Evolutionary conservation across 1,140 invertebrate species (phyloP), one percentile per base, ranked within the genome.

Genomic region (Radopholus similis): DNA sequence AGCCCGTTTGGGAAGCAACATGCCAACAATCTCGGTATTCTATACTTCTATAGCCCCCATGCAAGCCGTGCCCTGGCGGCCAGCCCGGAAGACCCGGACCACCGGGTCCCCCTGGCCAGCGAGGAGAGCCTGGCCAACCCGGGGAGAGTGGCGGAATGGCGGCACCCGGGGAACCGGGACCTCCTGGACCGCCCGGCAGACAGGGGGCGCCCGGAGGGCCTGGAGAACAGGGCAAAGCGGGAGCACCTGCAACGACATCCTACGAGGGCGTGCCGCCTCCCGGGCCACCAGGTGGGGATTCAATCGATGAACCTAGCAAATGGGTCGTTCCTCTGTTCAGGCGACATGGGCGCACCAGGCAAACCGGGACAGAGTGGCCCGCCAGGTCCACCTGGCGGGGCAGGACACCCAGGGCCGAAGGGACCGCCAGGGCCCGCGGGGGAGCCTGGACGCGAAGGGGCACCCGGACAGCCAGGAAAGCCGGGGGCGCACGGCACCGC

Each of bases 101-200:
- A 15, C 71, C 78, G 44, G 77, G 77, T 62, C 62, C 73, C 0
- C 44, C 72, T 21, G 77, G 77, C 57, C 5, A 73, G 74, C 68
- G 23, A 38, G 64, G 55, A 34, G 26, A 32, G 40, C 54, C 38
- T 15, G 34, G 28, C 35, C 32, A 28, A 21, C 63, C 63, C 6
- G 63, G 59, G 2, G 11, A 58, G 1, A 32, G 32, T 32, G 55
- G 55, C 23, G 55, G 55, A 58, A 11, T 13, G n/a, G 26, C 55
- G 18, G 28, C 30, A 18, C 57, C 57, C 1, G 57, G 57, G 40
- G 51, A 64, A 15, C 66, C 72, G 13, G 77, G 80, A 11, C 62
- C 66, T 11, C 26, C 72, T 13, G 72, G 72, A 47, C 57, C 57
- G 9, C 35, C 57, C 26, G 57, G 57, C 23, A 8, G 21, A 4